Base-by-base conservation (phyloP, 2,113 vertebrate species). In the Oreochromis tanganicae region DNA sequence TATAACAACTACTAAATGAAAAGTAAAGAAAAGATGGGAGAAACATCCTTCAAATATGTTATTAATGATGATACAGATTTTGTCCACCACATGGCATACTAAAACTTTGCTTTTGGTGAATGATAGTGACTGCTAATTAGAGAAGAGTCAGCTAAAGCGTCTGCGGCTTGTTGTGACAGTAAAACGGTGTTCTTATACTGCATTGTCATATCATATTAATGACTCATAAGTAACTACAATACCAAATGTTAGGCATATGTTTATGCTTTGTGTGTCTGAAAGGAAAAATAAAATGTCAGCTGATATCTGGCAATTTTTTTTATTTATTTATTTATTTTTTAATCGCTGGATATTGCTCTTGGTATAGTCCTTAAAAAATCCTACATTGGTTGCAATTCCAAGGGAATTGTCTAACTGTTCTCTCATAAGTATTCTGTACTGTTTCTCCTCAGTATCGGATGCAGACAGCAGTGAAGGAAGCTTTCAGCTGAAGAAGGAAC, bases 401-500 rank as follows among this genome's bases (percentile, higher is more conserved):
- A 5, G 34, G 9, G 6, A 66, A 0, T 66, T 7, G 32, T 75
- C 7, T 9, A 79, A 21, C 19, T 56, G 43, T 24, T 27, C 9
- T 71, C 17, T 87, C 9, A 88, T 80, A 8, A 7, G 12, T 68
- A 0, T 21, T 12, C 5, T 36, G 3, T 54, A 3, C 36, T 6
- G 71, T 80, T 14, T 89, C 89, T 91, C 93, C 94, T 91, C 94
- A 99, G 99, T 99, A 97, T 99, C 98, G 43, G 98, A 99, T 94
- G 95, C 98, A 95, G 98, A 99, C 96, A 96, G 97, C 97, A 97
- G 97, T 93, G 99, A 99, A 95, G 98, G 98, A 94, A 97, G 98
- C 94, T 96, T 99, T 93, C 98, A 98, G 96, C 97, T 99, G 95
- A 98, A 98, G 97, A 99, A 99, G 95, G 98, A 99, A 94, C 98